Percentiles rank a stretch among this genome's conserved stretches.
Evolutionary conservation across 2,113 vertebrate genomes (phyloP).

Genomic region (Macquaria ambigua): DNA sequence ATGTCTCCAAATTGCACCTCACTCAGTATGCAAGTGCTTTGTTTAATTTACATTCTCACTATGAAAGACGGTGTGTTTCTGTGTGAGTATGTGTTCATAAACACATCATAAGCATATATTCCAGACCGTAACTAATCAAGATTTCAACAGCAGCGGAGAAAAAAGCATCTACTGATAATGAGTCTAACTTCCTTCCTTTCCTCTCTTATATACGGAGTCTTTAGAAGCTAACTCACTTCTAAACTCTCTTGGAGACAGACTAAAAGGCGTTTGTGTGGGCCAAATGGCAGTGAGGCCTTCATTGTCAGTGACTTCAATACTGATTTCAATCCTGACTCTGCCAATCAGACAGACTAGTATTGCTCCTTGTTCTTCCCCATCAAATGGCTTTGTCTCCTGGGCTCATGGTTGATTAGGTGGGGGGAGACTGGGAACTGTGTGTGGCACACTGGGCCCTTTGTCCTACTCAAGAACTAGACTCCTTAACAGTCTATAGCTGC

Average conservation of each 20-base stretch:
- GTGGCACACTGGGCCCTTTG: slow-evolving; percentile 79
- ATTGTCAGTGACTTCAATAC: slow-evolving; percentile 70
- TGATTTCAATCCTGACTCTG: slow-evolving; percentile 62
- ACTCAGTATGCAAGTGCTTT: slow-evolving; percentile 10
- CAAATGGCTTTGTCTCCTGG: slow-evolving; percentile 74
- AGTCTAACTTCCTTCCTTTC: slow-evolving; percentile 45
- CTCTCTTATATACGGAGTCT: slow-evolving; percentile 16
- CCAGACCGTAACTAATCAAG: slow-evolving; percentile 71
- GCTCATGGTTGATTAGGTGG: slow-evolving; percentile 80
- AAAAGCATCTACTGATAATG: slow-evolving; percentile 40
- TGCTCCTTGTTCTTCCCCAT: slow-evolving; percentile 58
- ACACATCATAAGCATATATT: slow-evolving; percentile 71
- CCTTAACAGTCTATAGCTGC: slow-evolving; percentile 77
- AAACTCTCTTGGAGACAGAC: slow-evolving; percentile 34
- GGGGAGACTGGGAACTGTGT: slow-evolving; percentile 67
- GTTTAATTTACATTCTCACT: slow-evolving; percentile 8
- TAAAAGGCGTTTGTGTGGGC: slow-evolving; percentile 69
- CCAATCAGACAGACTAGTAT: slow-evolving; percentile 67
- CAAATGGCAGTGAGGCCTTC: slow-evolving; percentile 56
- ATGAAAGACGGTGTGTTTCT: not conserved
- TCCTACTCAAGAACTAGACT: slow-evolving; percentile 62
- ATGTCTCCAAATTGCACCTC: slow-evolving; percentile 2
- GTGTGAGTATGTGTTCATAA: slow-evolving; percentile 23
- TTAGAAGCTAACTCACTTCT: slow-evolving; percentile 41
- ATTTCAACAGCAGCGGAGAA: slow-evolving; percentile 29